Base-by-base conservation (phyloP, 2,888 invertebrate species). In the Hetaerina titia region DNA sequence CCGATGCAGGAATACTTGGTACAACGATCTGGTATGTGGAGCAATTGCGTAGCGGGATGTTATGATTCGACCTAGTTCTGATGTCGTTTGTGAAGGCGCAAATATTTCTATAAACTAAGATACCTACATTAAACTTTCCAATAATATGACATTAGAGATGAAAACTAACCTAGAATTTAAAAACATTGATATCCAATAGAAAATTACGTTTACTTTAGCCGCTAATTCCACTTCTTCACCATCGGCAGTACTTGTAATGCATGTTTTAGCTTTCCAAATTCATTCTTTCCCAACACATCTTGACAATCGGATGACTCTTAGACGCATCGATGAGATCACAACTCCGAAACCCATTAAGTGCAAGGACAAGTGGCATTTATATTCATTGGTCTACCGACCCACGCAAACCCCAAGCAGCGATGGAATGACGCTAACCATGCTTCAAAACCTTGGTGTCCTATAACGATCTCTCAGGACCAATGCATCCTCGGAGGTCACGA, bases 321-420 rank as follows among this genome's bases (percentile, higher is more conserved):
- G 31, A 11, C 81, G 81, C 81, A 81, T 11, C 81, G 11, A 81
- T 81, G 81, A 31, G 81, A 81, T 31, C 81, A 81, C 31, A 81
- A 31, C 81, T 81, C 11, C 15, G 81, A 31, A 81, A 31, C 81
- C 81, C 31, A 81, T 81, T 81, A 81, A 81, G 81, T 31, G 31
- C 81, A 81, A 81, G 81, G 81, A 81, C 31, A 31, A 81, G 81
- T 81, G 81, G 81, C 81, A 81, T 81, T 81, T 31, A 81, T 31
- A 81, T 81, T 81, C 81, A 81, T 11, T 81, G 81, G 13, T 31
- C 31, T 9, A 81, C 81, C 31, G 31, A 31, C 81, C 31, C 81
- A 81, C 81, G 31, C 81, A 31, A 31, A 81, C 81, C 31, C 15
- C 31, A 31, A 31, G 81, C 8, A 31, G 81, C 31, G 31, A 81